phyloP scores from a whole-genome alignment of 2,113 vertebrate genomes.

The Saguinus imperator region DNA sequence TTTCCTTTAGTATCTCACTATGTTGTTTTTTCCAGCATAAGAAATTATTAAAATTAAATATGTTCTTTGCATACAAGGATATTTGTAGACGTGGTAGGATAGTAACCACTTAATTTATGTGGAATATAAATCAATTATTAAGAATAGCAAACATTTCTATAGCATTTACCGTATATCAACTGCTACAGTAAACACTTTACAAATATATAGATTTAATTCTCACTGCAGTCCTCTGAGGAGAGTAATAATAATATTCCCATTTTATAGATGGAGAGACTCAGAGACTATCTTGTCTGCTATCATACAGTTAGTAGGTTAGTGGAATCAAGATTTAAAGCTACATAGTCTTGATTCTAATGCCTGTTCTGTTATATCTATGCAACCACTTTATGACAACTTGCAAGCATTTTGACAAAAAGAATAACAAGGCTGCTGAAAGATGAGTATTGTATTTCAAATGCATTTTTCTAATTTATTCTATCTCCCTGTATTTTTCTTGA shows the following conservation, averaged over 20 bases:
- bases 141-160: background rate
- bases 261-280: background rate
- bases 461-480: slow-evolving; percentile 27
- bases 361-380: background rate
- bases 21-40: background rate
- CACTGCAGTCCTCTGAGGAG: background rate
- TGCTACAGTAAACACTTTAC: background rate
- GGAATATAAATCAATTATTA: background rate
- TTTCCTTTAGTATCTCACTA: background rate
- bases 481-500: background rate
- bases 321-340: background rate
- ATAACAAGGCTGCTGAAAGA: background rate
- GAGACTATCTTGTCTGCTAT: background rate
- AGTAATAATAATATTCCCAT: background rate
- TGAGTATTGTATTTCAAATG: background rate
- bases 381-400: background rate
- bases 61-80: background rate
- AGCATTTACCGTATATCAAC: background rate
- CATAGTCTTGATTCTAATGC: background rate
- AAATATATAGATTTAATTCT: background rate
- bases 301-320: background rate
- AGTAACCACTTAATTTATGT: background rate
- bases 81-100: background rate
- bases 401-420: slow-evolving; percentile 28
- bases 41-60: background rate